Base-by-base conservation (phyloP, 2,113 vertebrate species). In the Chaetorhynchus papuensis region DNA sequence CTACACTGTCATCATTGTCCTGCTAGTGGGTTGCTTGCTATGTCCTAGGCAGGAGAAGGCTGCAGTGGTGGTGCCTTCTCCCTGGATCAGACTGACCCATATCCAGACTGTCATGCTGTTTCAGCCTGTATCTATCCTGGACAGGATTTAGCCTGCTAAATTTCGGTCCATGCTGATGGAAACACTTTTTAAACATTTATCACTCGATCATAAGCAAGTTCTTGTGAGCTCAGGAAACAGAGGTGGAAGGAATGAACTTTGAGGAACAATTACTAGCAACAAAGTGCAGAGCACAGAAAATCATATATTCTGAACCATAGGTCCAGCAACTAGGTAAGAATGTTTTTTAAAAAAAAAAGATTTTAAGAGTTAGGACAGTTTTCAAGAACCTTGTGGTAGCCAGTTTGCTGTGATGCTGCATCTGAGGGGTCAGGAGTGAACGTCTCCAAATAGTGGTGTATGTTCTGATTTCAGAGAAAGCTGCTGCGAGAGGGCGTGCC, bases 1-100 rank as follows among this genome's bases (percentile, higher is more conserved):
- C 23, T 39, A 15, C 30, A 3, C 14, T 12, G 6, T 19, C 33
- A 4, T 28, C 3, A 0, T 12, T 1, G 1, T 47, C 28, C 50
- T 57, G 16, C 31, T 60, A 39, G 49, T 1, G 1, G 15, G 21
- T 35, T 71, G 9, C 35, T 71, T 59, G 15, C 22, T 27, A 1
- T 14, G 15, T 82, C 20, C 45, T 12, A 30, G 53, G 27, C 37
- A 68, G 65, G 21, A 87, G 39, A 54, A 76, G 63, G 30, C 19
- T 57, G 47, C 41, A 45, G 3, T 17, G 15, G 41, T 41, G 10
- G 14, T 86, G 18, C 21, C 57, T 68, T 39, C 74, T 79, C 10
- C 66, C n/a, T 49, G 54, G 30, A n/a, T 33, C 12, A n/a, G 37
- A 70, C 33, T 15, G 19, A 57, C 50, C n/a, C 26, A 4, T 35